Evolutionary conservation across 1,140 invertebrate genomes (phyloP).

Genomic region (Micrasema longulum): DNA sequence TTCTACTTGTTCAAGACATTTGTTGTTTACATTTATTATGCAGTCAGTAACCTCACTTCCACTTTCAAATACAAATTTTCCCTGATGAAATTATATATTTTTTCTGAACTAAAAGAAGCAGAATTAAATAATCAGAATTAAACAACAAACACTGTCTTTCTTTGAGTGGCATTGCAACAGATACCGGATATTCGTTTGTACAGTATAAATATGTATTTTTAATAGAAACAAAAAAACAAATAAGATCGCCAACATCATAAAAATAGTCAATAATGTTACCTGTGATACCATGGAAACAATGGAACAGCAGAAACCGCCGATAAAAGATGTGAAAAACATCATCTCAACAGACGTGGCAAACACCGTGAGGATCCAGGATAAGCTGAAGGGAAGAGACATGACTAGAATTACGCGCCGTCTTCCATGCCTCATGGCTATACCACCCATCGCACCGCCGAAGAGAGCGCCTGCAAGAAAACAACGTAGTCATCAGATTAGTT

Average conservation of each 20-base stretch:
- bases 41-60: no score
- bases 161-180: not conserved
- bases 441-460: conserved; percentile 84
- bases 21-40: no score
- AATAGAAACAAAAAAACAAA: no score
- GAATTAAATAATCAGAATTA: not conserved
- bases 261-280: conserved; percentile 65
- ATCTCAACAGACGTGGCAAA: conserved; percentile 80
- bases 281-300: conserved; percentile 85
- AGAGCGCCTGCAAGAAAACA: conserved; percentile 72
- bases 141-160: not conserved
- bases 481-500: no score
- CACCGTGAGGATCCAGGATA: conserved; percentile 83
- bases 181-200: not conserved
- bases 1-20: no score
- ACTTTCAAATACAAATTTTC: no score
- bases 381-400: conserved; percentile 81
- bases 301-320: conserved; percentile 86
- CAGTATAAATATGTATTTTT: no score
- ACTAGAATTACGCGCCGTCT: conserved; percentile 77
- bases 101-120: no score
- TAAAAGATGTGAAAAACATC: conserved; percentile 85
- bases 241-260: no score
- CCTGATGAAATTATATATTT: no score
- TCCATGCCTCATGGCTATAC: conserved; percentile 83